Base-by-base conservation (phyloP, 2,888 invertebrate genomes). In the Melinaea marsaeus region DNA sequence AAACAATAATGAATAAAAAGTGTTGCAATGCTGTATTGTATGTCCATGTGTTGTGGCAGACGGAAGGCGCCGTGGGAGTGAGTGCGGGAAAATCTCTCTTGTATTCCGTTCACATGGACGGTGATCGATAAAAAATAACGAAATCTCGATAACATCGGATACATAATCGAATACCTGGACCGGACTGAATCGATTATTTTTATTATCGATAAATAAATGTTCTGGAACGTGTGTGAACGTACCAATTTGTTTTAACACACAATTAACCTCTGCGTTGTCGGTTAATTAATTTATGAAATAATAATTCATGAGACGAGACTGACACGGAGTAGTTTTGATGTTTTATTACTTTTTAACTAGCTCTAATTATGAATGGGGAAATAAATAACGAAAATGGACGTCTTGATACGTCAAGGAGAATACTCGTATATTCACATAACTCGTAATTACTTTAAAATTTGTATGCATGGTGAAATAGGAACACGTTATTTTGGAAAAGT, bases 31-130 rank as follows among this genome's bases (percentile, higher is more conserved):
- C 79, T 75, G 80, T 85, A 88, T 88, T 89, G 88, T 88, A 70
- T 75, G 80, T 79, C 79, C 82, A 75, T 42, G 37, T 76, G 76
- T 78, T 76, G 79, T 78, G 83, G 22, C 22, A 22, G 84, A 80
- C 83, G 84, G 86, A 83, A 85, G 85, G 80, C 79, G 75, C 75
- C 87, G 89, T 88, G 90, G 85, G 89, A 87, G 81, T 73, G 71
- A 72, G 75, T 75, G 75, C 87, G 87, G 86, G 86, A 87, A 89
- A 83, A 80, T 79, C 72, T 77, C 76, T 78, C 76, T 62, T 61
- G 65, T 70, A 71, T 71, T 69, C 68, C 66, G 71, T 74, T 75
- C 72, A 70, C 73, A 72, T 73, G 70, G 63, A 60, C 65, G 66
- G 42, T 62, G 58, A 54, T 55, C 47, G 61, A 68, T 66, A 74